Conservation (phyloP, 2,113 vertebrate species). For the Sander vitreus region DNA sequence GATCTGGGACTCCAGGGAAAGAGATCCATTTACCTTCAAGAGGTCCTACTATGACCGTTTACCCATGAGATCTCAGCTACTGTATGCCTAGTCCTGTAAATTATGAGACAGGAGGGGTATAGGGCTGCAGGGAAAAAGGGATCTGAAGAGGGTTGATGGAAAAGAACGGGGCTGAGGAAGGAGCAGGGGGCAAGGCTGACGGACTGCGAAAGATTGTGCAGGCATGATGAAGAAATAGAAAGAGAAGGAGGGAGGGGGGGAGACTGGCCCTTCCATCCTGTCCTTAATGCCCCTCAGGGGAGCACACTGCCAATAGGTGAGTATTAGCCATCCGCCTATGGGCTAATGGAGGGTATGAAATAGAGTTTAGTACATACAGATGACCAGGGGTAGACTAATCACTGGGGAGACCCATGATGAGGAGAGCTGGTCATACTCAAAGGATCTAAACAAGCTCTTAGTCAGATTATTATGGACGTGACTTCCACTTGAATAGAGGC, state of each 20-base stretch:
- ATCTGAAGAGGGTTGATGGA: conserved; percentile 60
- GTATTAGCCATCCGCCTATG: conserved; percentile 88
- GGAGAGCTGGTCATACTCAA: conserved; percentile 36
- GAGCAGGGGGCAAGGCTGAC: conserved; percentile 48
- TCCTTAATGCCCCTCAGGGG: conserved; percentile 75
- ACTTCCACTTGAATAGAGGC: not conserved
- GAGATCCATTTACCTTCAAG: conserved; percentile 71
- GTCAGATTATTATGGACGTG: conserved; percentile 19
- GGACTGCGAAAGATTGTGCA: conserved; percentile 55
- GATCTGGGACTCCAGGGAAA: conserved; percentile 71
- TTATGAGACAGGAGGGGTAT: conserved; percentile 56
- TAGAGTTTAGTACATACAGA: conserved; percentile 71
- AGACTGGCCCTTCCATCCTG: conserved; percentile 62
- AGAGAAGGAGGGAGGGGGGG: conserved; percentile 40
- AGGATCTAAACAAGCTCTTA: conserved; percentile 26
- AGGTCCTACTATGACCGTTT: conserved; percentile 60
- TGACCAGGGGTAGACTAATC: conserved; percentile 65
- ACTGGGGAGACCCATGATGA: conserved; percentile 47
- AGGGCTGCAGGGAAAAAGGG: conserved; percentile 43
- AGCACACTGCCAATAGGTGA: conserved; percentile 80
- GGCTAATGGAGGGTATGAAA: conserved; percentile 77
- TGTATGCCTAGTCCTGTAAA: conserved; percentile 41
- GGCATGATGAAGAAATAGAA: conserved; percentile 57
- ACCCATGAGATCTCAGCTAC: conserved; percentile 62
- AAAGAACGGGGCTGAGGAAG: conserved; percentile 40